These are phyloP conservation scores for Columba janthina DNA, from an alignment of 2,113 vertebrate species.

Conservation along the genomic window DNA sequence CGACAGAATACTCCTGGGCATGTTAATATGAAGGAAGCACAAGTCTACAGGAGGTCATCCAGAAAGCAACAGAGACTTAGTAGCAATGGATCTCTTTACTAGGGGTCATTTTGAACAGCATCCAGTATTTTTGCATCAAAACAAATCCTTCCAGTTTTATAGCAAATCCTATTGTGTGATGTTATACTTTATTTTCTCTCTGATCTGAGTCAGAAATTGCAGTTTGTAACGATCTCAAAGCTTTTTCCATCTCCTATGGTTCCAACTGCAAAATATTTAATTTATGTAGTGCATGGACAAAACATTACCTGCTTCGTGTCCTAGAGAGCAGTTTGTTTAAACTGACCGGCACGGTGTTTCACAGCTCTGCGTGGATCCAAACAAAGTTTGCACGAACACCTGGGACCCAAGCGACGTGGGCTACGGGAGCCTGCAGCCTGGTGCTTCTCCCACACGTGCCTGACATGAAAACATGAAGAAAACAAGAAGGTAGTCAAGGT, in stretches of 20 bases:
- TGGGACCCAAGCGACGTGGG: neutral
- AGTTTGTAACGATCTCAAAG: neutral
- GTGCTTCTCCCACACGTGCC: neutral
- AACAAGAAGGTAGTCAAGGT: neutral
- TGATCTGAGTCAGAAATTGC: neutral
- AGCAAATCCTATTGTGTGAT: neutral
- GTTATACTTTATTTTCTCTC: neutral
- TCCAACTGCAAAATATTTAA: neutral
- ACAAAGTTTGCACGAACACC: accelerated
- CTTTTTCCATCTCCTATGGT: neutral
- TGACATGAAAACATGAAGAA: neutral
- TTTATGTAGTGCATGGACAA: neutral
- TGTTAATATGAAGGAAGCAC: neutral
- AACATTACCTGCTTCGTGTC: neutral
- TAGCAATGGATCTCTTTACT: neutral
- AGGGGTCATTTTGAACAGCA: neutral
- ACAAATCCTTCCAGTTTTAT: neutral
- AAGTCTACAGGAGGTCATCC: neutral
- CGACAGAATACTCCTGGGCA: neutral
- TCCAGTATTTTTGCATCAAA: neutral
- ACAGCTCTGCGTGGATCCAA: neutral
- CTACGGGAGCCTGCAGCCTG: neutral
- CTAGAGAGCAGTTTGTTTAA: neutral
- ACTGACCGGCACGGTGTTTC: accelerated
- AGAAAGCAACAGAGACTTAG: neutral